Evolutionary conservation across 2,888 invertebrate species (phyloP), one percentile per base, ranked within the genome.

Genomic region (Lamellibrachia satsuma): DNA sequence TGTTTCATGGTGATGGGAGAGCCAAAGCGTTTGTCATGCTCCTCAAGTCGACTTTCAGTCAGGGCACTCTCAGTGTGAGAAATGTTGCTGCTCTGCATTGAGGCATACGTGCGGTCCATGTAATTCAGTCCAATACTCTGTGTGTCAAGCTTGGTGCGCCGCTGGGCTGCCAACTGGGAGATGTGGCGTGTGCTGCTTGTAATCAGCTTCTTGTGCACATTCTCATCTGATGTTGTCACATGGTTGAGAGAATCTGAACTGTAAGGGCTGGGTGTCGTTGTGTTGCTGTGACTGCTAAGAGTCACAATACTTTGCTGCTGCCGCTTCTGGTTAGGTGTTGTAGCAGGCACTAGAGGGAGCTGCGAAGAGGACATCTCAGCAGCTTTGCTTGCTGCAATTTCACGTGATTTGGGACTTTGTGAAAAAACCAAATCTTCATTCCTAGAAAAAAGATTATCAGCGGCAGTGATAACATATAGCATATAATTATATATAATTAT

Each of bases 121-220:
- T 90, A 11, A 11, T 57, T 57, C 7, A 60, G 39, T 9, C 91
- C 92, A 22, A 39, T 92, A 91, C 94, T 95, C 9, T 94, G 91
- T 39, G 94, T 92, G 93, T 94, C 94, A 91, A 94, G 93, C 93
- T 94, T 94, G 92, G 94, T 95, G 22, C 95, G 94, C 93, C 96
- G 95, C 91, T 94, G 95, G 6, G 96, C 96, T 8, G 96, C 96
- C 92, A 96, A 94, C 7, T 96, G 96, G 9, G 95, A 95, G 90
- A 96, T 96, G 94, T 94, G 95, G 91, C 96, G 94, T 4, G 96
- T 96, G 93, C 95, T 95, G 15, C 95, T 94, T 27, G 95, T 93
- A 27, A 96, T 96, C 60, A 95, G 94, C 52, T 92, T 75, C 75
- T 75, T 75, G 75, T 75, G 75, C 4, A 75, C 6, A n/a, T 75